Evolutionary conservation across 2,888 invertebrate genomes (phyloP).

Genomic region (Drosophila parthenogenetica): DNA sequence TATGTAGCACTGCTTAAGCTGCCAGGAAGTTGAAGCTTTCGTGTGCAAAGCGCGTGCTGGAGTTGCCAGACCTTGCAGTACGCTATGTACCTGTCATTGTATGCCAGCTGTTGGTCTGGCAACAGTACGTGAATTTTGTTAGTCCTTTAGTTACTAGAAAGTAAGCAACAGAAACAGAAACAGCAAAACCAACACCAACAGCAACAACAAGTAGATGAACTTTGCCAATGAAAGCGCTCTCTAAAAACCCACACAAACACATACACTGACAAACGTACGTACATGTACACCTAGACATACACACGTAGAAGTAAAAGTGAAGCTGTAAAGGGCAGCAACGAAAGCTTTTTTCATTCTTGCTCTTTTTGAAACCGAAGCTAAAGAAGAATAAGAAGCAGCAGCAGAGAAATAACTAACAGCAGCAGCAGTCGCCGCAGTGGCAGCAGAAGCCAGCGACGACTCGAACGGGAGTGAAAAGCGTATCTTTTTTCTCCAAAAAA

Average conservation of each 20-base stretch:
- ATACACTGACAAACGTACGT: conserved; percentile 1
- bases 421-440: conserved; percentile 40
- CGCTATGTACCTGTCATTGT: neutral
- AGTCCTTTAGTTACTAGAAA: conserved; percentile 3
- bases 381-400: conserved; percentile 28
- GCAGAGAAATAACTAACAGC: conserved; percentile 14
- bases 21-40: conserved; percentile 37
- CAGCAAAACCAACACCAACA: too few relatives aligned
- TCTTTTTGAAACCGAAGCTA: conserved; percentile 17
- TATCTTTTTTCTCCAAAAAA: conserved; percentile 29
- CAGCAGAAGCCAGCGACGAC: conserved; percentile 53
- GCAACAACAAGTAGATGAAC: conserved; percentile 16
- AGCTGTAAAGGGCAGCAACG: conserved; percentile 58
- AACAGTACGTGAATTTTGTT: conserved; percentile 31
- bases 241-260: neutral
- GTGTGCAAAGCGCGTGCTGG: conserved; percentile 21
- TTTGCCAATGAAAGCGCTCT: conserved; percentile 15
- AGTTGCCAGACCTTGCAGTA: conserved; percentile 64
- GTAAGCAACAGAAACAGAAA: conserved; percentile 20
- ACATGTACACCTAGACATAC: neutral
- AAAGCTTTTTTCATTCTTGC: conserved; percentile 41
- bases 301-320: conserved; percentile 29
- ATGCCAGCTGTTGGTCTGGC: conserved; percentile 43
- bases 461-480: conserved; percentile 57
- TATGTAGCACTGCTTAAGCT: conserved; percentile 3